A percentile compares a stretch with the other conserved stretches of the same genome.
Evolutionary conservation across 2,797 vertebrate genomes (phyloP).

Genomic region (Hoplostethus atlanticus): DNA sequence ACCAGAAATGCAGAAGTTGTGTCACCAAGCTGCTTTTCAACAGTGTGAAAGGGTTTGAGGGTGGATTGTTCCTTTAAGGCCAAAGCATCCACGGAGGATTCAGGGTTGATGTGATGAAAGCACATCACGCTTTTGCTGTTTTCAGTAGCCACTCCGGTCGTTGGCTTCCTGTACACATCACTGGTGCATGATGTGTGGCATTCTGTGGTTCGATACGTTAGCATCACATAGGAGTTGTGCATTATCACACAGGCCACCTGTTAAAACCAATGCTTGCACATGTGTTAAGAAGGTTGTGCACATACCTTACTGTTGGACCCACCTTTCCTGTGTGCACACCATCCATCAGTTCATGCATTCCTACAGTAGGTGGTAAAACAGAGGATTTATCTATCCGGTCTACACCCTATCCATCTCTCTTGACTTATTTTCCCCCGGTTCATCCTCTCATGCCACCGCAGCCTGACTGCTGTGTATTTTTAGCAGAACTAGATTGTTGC

Average conservation of each 20-base stretch:
- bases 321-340: conserved; percentile 20
- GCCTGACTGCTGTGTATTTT: conserved; percentile 56
- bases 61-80: conserved; percentile 56
- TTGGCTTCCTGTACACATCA: conserved; percentile 41
- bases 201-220: conserved; percentile 30
- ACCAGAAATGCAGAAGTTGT: no score
- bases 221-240: conserved; percentile 31
- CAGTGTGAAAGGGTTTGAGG: conserved; percentile 20
- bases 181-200: conserved; percentile 53
- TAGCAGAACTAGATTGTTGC: conserved; percentile 71
- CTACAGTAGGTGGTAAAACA: background rate
- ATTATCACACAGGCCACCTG: conserved; percentile 35
- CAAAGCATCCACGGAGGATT: conserved; percentile 22
- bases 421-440: conserved; percentile 30
- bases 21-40: no score
- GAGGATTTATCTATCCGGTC: conserved; percentile 18
- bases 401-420: conserved; percentile 11
- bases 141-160: conserved; percentile 23
- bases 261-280: conserved; percentile 6
- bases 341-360: conserved; percentile 20
- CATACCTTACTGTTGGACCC: background rate
- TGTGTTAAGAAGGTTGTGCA: conserved; percentile 8
- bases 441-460: conserved; percentile 37
- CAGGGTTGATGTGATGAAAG: conserved; percentile 23
- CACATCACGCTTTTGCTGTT: conserved; percentile 30